Evolutionary conservation across 2,113 vertebrate genomes (phyloP), one percentile per base, ranked within the genome.

Genomic region (Alexandromys fortis): DNA sequence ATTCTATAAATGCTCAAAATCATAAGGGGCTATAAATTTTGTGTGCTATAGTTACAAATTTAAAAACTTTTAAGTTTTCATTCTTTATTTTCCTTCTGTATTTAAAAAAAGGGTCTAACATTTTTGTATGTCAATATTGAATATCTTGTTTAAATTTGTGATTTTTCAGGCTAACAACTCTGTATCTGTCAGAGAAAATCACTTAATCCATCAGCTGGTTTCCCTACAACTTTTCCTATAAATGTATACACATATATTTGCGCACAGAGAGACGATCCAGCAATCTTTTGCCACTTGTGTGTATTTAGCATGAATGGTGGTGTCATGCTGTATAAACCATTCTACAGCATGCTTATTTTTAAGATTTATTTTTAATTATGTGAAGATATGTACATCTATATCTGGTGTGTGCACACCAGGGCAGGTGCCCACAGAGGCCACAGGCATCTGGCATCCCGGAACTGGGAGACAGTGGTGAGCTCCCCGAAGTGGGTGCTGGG

Each of bases 31-130:
- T 70, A 70, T 81, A 94, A 93, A 96, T 77, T 92, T 72, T 55
- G 93, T 24, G 35, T 89, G 49, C 52, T 88, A 68, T 58, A 75
- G 94, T 94, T 93, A 93, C 86, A 95, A 92, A 88, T 35, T 92
- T 88, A 92, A 93, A 97, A 94, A 58, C 55, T 49, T 58, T 6
- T 9, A 95, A 94, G 45, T 47, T 26, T 73, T 95, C 63, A 78
- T 94, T 91, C 65, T 91, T 94, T 68, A 85, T 49, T 89, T 47
- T 68, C 16, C 55, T 77, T 95, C 13, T 49, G 42, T 90, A 95
- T 2, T 55, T 16, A 16, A 47, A 8, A 38, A 77, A 86, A 8
- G 7, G 33, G 22, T 67, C 77, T 45, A 90, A 72, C 49, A 75
- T 79, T 73, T 92, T 45, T 82, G 28, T 24, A 72, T 4, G 17